phyloP scores from a whole-genome alignment of 2,888 invertebrate species.

The Agriopis leucophaearia region DNA sequence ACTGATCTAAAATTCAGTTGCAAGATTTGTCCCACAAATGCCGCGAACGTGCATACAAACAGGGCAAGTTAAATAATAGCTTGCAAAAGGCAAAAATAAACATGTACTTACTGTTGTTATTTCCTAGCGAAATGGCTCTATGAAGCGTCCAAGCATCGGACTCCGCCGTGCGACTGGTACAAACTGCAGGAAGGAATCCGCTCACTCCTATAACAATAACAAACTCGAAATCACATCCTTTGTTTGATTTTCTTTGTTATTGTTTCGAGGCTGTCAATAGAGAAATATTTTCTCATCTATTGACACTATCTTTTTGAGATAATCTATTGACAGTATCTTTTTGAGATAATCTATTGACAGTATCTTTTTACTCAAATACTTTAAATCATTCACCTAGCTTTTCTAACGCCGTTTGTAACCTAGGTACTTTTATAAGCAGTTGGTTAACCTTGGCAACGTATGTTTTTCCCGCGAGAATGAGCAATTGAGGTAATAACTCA shows the following conservation, averaged over 20 bases:
- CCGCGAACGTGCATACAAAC: no score
- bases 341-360: neutral
- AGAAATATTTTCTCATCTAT: neutral
- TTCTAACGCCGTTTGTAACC: neutral
- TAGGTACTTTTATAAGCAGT: neutral
- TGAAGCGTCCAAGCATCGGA: constrained; percentile 97
- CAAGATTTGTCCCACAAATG: no score
- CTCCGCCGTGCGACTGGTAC: constrained; percentile 93
- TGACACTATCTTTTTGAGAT: no score
- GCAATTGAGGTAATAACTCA: neutral
- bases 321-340: neutral
- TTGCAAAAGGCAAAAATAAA: neutral
- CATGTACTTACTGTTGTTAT: constrained; percentile 61
- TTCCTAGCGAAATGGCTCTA: constrained; percentile 87
- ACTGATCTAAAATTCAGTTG: no score
- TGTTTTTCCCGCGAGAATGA: neutral
- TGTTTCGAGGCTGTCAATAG: no score
- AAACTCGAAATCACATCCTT: constrained; percentile 9
- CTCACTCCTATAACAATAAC: constrained; percentile 84
- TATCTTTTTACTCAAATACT: neutral
- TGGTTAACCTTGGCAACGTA: neutral
- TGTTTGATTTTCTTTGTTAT: constrained; percentile 9
- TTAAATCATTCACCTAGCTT: constrained; percentile 1
- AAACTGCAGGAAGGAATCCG: constrained; percentile 93
- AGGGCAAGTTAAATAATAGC: no score